These are phyloP conservation scores for Gouania willdenowi DNA, from an alignment of 2,797 vertebrate genomes.

Conservation along the genomic window DNA sequence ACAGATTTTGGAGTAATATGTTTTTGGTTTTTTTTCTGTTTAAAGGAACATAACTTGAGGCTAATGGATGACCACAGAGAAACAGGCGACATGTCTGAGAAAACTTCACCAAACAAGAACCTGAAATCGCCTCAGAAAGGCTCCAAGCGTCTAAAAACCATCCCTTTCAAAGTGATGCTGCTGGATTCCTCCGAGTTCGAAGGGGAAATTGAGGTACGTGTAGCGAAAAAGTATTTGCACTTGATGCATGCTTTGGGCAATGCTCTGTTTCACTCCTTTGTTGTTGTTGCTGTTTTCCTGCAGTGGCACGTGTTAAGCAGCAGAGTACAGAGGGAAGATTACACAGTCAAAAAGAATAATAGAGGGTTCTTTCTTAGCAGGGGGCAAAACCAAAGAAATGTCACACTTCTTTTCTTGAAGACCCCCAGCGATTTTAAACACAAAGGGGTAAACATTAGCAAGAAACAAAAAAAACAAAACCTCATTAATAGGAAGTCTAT, in stretches of 20 bases:
- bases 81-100: constrained; percentile 86
- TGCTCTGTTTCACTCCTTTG: background rate
- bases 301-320: constrained; percentile 12
- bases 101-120: constrained; percentile 88
- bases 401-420: constrained; percentile 31
- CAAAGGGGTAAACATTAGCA: too few relatives aligned
- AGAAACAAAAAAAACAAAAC: constrained; percentile 14
- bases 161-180: constrained; percentile 87
- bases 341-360: constrained; percentile 26
- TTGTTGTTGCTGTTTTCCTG: constrained; percentile 27
- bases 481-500: too few relatives aligned
- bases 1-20: too few relatives aligned
- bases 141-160: constrained; percentile 87
- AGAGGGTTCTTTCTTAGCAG: constrained; percentile 21
- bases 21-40: background rate
- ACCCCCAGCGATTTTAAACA: constrained; percentile 9
- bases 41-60: constrained; percentile 70
- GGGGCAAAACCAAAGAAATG: constrained; percentile 23
- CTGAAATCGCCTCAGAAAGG: constrained; percentile 93
- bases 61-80: constrained; percentile 80
- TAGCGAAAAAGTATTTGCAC: constrained; percentile 3
- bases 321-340: constrained; percentile 28
- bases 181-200: constrained; percentile 88
- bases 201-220: constrained; percentile 88
- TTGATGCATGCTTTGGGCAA: constrained; percentile 8